phyloP scores from a whole-genome alignment of 2,113 vertebrate genomes.

The Potamarius usumacintae region DNA sequence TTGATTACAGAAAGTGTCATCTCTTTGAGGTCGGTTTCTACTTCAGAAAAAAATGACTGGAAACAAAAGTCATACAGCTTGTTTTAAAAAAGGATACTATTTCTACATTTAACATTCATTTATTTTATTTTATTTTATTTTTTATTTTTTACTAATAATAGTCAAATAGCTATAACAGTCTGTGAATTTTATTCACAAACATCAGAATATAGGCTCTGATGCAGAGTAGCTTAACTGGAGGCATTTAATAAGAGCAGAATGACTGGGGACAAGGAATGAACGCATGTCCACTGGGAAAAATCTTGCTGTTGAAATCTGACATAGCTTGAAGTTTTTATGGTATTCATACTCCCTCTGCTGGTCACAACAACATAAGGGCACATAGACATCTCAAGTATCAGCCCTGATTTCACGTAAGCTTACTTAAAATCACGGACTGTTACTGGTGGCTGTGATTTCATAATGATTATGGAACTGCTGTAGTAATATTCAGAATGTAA shows the following conservation, averaged over 20 bases:
- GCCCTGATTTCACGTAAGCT: neutral
- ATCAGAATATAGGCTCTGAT: neutral
- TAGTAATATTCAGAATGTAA: neutral
- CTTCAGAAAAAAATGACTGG: neutral
- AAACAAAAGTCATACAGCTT: neutral
- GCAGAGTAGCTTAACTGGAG: neutral
- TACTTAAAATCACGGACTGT: neutral
- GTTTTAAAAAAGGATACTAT: neutral
- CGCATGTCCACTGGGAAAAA: conserved; percentile 15
- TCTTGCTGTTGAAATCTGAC: conserved; percentile 20
- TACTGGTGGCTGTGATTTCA: neutral
- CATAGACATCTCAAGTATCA: neutral
- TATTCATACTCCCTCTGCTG: conserved; percentile 55
- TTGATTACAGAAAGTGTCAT: neutral
- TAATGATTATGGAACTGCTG: neutral
- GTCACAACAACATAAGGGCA: conserved; percentile 5
- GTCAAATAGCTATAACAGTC: neutral
- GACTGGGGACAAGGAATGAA: neutral
- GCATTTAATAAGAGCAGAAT: neutral
- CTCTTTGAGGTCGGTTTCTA: neutral
- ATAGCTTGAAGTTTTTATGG: conserved; percentile 3
- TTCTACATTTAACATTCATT: neutral
- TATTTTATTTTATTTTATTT: neutral
- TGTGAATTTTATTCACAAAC: neutral
- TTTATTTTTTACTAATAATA: neutral